phyloP scores from a whole-genome alignment of 2,888 invertebrate species.

The Eupeodes luniger region DNA sequence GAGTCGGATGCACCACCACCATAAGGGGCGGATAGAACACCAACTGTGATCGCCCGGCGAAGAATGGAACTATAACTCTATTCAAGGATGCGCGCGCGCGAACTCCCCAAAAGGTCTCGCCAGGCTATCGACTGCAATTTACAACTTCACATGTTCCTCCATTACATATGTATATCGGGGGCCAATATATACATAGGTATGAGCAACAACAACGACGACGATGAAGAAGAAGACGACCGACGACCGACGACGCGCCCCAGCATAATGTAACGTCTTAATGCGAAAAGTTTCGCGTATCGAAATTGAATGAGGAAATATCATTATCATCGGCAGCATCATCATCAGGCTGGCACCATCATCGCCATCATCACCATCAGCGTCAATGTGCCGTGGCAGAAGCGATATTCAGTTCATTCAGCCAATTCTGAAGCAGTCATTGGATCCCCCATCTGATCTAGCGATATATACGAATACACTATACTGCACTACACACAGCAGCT shows the following conservation, averaged over 20 bases:
- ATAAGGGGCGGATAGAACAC: slow-evolving; percentile 72
- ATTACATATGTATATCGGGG: slow-evolving; percentile 22
- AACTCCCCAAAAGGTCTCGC: slow-evolving; percentile 70
- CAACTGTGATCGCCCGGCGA: slow-evolving; percentile 58
- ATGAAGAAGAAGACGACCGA: background rate
- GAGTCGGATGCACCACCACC: background rate
- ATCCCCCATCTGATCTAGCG: slow-evolving; percentile 59
- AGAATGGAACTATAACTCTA: slow-evolving; percentile 51
- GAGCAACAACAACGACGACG: background rate
- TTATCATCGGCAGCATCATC: slow-evolving; percentile 60
- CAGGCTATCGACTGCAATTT: slow-evolving; percentile 72
- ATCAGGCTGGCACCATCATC: slow-evolving; percentile 43
- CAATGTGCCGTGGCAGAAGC: slow-evolving; percentile 34
- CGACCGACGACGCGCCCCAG: slow-evolving; percentile 44
- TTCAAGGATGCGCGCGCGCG: slow-evolving; percentile 65
- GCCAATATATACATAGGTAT: slow-evolving; percentile 36
- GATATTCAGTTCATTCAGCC: slow-evolving; percentile 36
- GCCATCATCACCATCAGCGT: slow-evolving; percentile 25
- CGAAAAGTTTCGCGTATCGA: slow-evolving; percentile 75
- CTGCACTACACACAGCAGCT: slow-evolving; percentile 17
- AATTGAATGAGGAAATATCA: slow-evolving; percentile 76
- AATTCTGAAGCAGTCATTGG: slow-evolving; percentile 21
- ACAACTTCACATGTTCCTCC: slow-evolving; percentile 72
- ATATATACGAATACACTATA: background rate
- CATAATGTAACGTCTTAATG: slow-evolving; percentile 73